These are phyloP conservation scores for Echinometra lucunter DNA, from an alignment of 53 echinoderm and acorn worm species.

Conservation along the genomic window DNA sequence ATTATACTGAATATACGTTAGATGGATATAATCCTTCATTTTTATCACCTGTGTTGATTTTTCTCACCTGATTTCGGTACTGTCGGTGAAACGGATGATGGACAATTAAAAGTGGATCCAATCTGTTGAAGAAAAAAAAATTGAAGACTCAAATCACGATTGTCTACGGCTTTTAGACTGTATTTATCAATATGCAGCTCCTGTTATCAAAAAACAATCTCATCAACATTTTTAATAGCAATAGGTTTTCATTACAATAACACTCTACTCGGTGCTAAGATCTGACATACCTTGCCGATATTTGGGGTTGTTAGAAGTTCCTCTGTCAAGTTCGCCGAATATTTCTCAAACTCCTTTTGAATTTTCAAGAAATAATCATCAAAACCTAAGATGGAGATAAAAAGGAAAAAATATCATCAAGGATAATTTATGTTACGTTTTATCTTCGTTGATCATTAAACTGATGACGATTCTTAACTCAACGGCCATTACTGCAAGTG, in stretches of 20 bases:
- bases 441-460: too few relatives aligned
- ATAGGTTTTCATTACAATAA: background rate
- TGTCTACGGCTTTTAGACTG: background rate
- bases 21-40: background rate
- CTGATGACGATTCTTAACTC: background rate
- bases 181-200: background rate
- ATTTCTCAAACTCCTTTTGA: constrained; percentile 10
- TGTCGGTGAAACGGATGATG: constrained; percentile 3
- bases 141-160: background rate
- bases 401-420: background rate
- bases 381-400: background rate
- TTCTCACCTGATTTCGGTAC: constrained; percentile 31
- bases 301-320: background rate
- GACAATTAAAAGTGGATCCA: constrained; percentile 21
- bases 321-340: background rate
- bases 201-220: too few relatives aligned
- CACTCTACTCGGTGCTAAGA: background rate
- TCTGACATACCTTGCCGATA: background rate
- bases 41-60: background rate
- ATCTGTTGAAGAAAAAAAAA: background rate
- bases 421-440: too few relatives aligned
- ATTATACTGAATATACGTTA: too few relatives aligned
- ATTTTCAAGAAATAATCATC: background rate
- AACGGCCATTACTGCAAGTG: background rate
- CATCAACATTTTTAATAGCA: too few relatives aligned